Base-by-base conservation (phyloP, 2,888 invertebrate genomes). In the Cosmorhoe ocellata region DNA sequence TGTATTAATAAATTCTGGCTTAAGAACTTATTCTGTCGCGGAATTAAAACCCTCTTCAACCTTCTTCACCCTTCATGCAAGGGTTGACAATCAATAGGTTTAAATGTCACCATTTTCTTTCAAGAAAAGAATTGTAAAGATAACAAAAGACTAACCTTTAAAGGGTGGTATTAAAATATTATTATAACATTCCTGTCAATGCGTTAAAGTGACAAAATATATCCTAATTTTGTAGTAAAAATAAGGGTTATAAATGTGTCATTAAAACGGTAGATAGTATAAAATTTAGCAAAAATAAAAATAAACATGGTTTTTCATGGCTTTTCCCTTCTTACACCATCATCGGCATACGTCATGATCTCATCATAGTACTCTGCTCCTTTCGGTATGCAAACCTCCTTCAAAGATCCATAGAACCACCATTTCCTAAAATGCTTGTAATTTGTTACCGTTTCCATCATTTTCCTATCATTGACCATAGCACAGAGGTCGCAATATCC, bases 401-500 rank as follows among this genome's bases (percentile, higher is more conserved):
- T 60, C 11, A 80, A 38, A 0, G 69, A 56, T 0, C 73, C 76
- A 1, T 56, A 50, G 26, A 72, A 76, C 88, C 88, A 88, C 88
- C 88, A 88, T 1, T 64, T 65, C 9, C 86, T 74, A 5, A 87
- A 81, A 0, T 59, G 46, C 2, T 58, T 61, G 30, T 82, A 79
- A 0, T 58, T 54, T 11, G 66, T 76, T 0, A 48, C 45, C 0
- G 22, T 54, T 0, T 50, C 33, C 28, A 70, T 57, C 32, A 58
- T 65, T 0, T 50, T 55, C 1, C 58, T 51, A 37, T 78, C 63
- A 50, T 86, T 81, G 0, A 88, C 58, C 37, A 74, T 42, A 2
- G 57, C 59, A 41, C 88, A 88, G 0, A 88, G 63, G 1, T 79
- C 64, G 41, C 87, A 88, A 1, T 81, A 63, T 0, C 84, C 85